Conservation (phyloP, 2,113 vertebrate species). For the Passer montanus region DNA sequence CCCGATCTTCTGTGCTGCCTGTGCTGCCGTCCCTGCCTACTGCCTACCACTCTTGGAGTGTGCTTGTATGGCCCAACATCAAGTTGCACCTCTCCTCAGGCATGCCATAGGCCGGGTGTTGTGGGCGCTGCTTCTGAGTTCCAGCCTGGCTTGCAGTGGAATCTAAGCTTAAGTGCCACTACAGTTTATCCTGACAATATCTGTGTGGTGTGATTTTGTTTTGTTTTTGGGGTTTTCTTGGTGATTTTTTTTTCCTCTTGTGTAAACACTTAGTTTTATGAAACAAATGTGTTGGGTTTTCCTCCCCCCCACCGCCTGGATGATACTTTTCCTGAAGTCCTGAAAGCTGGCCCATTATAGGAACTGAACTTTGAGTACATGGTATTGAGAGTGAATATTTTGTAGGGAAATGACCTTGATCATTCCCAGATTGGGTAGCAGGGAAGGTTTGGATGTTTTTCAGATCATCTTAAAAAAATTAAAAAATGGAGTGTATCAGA, state of each 20-base stretch:
- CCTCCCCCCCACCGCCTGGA: no score
- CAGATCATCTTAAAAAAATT: not conserved
- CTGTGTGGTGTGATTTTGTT: not conserved
- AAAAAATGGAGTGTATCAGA: not conserved
- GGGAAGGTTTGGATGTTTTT: not conserved
- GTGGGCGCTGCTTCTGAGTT: not conserved
- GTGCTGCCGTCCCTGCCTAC: rapidly evolving
- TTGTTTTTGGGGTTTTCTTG: not conserved
- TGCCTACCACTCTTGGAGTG: not conserved
- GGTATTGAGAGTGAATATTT: not conserved
- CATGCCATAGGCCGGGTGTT: not conserved
- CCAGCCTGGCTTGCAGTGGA: not conserved
- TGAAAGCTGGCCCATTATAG: not conserved
- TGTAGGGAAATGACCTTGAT: not conserved
- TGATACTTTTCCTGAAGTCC: not conserved
- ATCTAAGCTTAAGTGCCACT: not conserved
- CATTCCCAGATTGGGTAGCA: not conserved
- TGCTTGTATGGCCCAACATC: not conserved
- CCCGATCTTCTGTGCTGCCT: rapidly evolving
- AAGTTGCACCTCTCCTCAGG: not conserved
- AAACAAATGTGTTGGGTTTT: not conserved
- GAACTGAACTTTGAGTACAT: rapidly evolving
- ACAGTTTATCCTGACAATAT: not conserved
- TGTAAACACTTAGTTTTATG: not conserved
- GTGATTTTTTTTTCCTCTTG: not conserved